Percentiles rank a stretch among this genome's conserved stretches.
Conservation (phyloP, 2,888 invertebrate species). For the Fragum fragum region DNA sequence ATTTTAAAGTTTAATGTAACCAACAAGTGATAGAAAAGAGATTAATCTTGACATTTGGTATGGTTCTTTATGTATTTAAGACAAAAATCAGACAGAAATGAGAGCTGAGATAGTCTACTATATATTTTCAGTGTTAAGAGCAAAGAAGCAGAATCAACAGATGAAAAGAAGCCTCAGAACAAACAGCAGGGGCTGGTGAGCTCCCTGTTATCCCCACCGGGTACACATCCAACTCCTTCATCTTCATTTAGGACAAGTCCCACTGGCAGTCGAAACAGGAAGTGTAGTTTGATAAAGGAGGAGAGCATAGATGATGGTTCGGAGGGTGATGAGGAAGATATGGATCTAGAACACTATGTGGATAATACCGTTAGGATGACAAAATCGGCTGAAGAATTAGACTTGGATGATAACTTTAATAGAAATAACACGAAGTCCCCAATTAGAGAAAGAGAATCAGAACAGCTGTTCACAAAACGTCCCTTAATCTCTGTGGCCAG, state of each 20-base stretch:
- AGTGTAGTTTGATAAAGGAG: slow-evolving; percentile 97
- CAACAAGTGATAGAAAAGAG: too few relatives aligned
- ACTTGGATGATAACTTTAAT: slow-evolving; percentile 64
- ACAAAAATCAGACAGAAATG: too few relatives aligned
- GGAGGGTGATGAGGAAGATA: slow-evolving; percentile 86
- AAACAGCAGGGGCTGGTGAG: slow-evolving; percentile 74
- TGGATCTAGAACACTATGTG: slow-evolving; percentile 60
- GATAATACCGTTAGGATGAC: slow-evolving; percentile 70
- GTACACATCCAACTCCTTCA: slow-evolving; percentile 76
- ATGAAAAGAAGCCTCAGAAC: slow-evolving; percentile 57
- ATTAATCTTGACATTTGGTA: too few relatives aligned
- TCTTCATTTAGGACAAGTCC: slow-evolving; percentile 67
- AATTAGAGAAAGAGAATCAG: slow-evolving; percentile 25
- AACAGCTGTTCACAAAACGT: slow-evolving; percentile 79
- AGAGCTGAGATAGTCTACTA: not conserved
- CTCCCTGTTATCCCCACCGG: slow-evolving; percentile 84
- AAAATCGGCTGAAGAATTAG: slow-evolving; percentile 76
- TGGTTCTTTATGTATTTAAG: too few relatives aligned
- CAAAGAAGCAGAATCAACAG: slow-evolving; percentile 68
- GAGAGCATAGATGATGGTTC: slow-evolving; percentile 93
- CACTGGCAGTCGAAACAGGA: slow-evolving; percentile 89
- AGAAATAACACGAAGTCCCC: slow-evolving; percentile 33
- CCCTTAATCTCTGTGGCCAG: slow-evolving; percentile 87
- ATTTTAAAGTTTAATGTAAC: too few relatives aligned
- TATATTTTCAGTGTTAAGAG: slow-evolving; percentile 65